Evolutionary conservation across 1,140 invertebrate species (phyloP), one percentile per base, ranked within the genome.

Genomic region (Leptopilina boulardi): DNA sequence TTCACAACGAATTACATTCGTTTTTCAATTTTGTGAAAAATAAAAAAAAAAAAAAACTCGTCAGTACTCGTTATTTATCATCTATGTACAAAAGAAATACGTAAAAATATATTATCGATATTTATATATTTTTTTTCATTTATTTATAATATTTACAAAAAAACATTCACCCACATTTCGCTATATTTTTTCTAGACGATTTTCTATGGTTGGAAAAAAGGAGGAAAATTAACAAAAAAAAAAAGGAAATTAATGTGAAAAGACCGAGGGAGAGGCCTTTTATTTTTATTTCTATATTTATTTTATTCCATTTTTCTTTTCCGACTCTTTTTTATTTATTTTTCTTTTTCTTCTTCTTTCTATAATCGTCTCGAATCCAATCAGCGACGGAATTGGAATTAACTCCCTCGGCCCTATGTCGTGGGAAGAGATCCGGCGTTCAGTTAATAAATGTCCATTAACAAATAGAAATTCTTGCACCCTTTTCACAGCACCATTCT

Each of bases 381-480:
- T 59, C 59, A 30, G 13, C 11, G 59, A n/a, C 11, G 59, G 15
- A 34, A 66, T 15, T 66, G 59, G 59, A 66, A 66, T 66, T 30
- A 30, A 30, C 59, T 66, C 59, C 59, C 59, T 66, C 23, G 11
- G 59, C 11, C 23, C 13, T 1, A 66, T 30, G 23, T 66, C 26
- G 59, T 30, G 23, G 59, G 59, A 66, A 66, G 59, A 66, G 59
- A 66, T 66, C 23, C 59, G 59, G 59, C 59, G 59, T 66, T 66
- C 59, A 66, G 10, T 51, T 66, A 66, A 66, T 30, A 66, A 66
- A 66, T 66, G 3, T 30, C 23, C 23, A 34, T 66, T 30, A 66
- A 66, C 13, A 66, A 66, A 66, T 66, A 26, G 59, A 66, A 26
- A 66, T 66, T 30, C 26, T 30, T 66, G 23, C 59, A 66, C 15